Conservation (phyloP, 35 echinoderm and acorn worm species). For the Hemicentrotus pulcherrimus region DNA sequence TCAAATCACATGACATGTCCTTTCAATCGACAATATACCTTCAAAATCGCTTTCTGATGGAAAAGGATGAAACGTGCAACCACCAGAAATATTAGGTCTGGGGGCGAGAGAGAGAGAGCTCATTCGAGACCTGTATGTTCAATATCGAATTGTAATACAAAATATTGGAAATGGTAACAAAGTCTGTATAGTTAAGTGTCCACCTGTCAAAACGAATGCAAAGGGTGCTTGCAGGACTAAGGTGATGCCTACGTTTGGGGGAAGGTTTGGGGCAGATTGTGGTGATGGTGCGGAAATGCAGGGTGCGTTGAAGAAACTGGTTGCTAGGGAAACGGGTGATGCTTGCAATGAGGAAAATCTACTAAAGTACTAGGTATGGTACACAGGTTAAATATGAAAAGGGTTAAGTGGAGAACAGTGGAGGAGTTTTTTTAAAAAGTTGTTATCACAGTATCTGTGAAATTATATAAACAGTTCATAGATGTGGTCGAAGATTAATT, state of each 20-base stretch:
- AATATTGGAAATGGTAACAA: slow-evolving; percentile 6
- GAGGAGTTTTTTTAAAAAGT: no score
- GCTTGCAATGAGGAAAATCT: no score
- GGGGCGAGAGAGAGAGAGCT: background rate
- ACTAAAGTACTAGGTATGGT: no score
- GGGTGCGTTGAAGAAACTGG: background rate
- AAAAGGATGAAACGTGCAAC: background rate
- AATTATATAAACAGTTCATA: background rate
- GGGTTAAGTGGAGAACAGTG: no score
- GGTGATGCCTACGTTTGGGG: background rate
- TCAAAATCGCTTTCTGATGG: background rate
- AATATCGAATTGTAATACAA: slow-evolving; percentile 5
- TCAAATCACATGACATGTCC: background rate
- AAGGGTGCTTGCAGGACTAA: background rate
- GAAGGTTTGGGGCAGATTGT: background rate
- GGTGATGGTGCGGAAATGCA: background rate
- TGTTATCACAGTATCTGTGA: no score
- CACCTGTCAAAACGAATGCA: background rate
- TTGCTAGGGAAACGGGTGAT: background rate
- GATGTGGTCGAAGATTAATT: no score
- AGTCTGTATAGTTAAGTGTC: background rate
- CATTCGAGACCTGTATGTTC: background rate
- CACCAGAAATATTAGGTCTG: background rate
- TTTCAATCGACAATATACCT: background rate
- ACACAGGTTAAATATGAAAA: no score